A percentile compares a stretch with the other conserved stretches of the same genome.
These are phyloP conservation scores for Xenentodon cancila DNA, from an alignment of 2,797 vertebrate species.

Conservation along the genomic window DNA sequence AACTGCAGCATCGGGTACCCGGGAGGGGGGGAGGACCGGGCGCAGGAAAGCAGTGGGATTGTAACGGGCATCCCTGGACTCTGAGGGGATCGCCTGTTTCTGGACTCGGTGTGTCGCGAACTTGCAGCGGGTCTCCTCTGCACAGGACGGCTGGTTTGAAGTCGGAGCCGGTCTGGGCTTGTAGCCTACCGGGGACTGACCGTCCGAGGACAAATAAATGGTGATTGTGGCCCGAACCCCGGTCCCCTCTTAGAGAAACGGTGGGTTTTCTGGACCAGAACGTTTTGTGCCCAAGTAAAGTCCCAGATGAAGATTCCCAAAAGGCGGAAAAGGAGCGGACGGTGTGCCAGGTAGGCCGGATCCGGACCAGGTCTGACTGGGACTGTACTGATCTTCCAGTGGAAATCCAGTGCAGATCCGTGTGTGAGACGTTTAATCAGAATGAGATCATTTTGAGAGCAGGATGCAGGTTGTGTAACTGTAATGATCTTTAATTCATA, in stretches of 20 bases:
- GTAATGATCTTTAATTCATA: constrained; percentile 25
- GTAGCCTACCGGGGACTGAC: constrained; percentile 17
- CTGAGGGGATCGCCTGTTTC: background rate
- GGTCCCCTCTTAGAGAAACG: constrained; percentile 53
- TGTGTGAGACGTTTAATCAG: background rate
- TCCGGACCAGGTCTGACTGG: background rate
- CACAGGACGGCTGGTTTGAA: constrained; percentile 9
- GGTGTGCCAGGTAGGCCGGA: constrained; percentile 80
- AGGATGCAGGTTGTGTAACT: background rate
- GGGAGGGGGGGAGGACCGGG: constrained; percentile 19
- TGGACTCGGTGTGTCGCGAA: constrained; percentile 14
- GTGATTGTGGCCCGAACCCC: constrained; percentile 54
- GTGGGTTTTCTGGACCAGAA: constrained; percentile 68
- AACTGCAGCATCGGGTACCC: constrained; percentile 21
- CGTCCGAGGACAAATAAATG: constrained; percentile 38
- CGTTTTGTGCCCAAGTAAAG: constrained; percentile 66
- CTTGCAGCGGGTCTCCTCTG: constrained; percentile 10
- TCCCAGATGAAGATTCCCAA: constrained; percentile 85
- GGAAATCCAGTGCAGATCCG: constrained; percentile 20
- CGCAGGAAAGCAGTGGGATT: constrained; percentile 19
- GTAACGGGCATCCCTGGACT: constrained; percentile 11
- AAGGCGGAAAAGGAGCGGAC: constrained; percentile 82
- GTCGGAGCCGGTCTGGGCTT: constrained; percentile 16
- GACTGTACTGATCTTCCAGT: background rate
- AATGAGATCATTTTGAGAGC: background rate